A percentile compares a stretch with the other conserved stretches of the same genome.
Evolutionary conservation across 2,888 invertebrate species (phyloP).

Genomic region (Cheilosia pagana): DNA sequence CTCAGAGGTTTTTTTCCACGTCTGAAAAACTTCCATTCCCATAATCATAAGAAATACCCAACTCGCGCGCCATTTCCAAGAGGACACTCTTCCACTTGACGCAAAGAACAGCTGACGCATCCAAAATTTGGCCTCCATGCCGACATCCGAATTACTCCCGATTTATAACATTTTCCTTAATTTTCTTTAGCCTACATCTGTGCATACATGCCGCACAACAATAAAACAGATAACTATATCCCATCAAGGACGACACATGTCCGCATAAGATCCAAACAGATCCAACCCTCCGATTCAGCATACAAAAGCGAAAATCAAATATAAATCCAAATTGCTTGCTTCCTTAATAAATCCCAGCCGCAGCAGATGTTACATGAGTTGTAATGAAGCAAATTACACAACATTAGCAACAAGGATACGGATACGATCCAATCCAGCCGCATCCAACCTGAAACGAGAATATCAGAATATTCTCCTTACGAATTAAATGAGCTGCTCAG

Average conservation of each 20-base stretch:
- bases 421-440: slow-evolving; percentile 13
- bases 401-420: slow-evolving; percentile 66
- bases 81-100: slow-evolving; percentile 16
- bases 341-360: slow-evolving; percentile 63
- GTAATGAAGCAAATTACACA: slow-evolving; percentile 74
- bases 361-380: slow-evolving; percentile 68
- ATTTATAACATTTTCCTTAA: slow-evolving; percentile 20
- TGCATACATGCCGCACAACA: slow-evolving; percentile 47
- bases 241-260: slow-evolving; percentile 37
- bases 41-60: neutral
- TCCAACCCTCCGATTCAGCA: slow-evolving; percentile 46
- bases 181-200: slow-evolving; percentile 43
- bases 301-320: slow-evolving; percentile 57
- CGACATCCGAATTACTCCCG: slow-evolving; percentile 12
- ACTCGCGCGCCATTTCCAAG: neutral
- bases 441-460: neutral
- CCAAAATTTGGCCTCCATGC: slow-evolving; percentile 5
- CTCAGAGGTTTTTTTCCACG: too few species aligned
- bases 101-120: slow-evolving; percentile 27
- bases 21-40: too few species aligned
- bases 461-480: neutral
- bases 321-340: slow-evolving; percentile 74
- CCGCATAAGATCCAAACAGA: neutral
- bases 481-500: slow-evolving; percentile 32
- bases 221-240: slow-evolving; percentile 62